These are phyloP conservation scores for Manduca sexta DNA, from an alignment of 1,140 invertebrate species.

Conservation along the genomic window DNA sequence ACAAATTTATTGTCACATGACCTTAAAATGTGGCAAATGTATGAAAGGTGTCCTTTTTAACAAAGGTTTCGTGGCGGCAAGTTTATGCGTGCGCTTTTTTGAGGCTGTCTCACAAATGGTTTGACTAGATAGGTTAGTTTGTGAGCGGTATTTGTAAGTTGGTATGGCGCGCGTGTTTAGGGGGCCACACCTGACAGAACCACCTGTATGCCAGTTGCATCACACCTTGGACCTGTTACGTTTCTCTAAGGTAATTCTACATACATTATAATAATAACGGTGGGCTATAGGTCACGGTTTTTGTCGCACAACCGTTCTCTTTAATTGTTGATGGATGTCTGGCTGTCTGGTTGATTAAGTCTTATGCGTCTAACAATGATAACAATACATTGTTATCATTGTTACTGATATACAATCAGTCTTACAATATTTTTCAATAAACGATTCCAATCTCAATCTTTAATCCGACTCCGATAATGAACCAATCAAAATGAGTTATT, in stretches of 20 bases:
- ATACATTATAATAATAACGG: conserved; percentile 36
- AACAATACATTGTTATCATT: too few relatives aligned
- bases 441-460: too few relatives aligned
- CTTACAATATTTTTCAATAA: too few relatives aligned
- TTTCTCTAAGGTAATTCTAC: conserved; percentile 14
- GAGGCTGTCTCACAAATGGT: background rate
- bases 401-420: too few relatives aligned
- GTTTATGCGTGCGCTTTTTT: conserved; percentile 2
- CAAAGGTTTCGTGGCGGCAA: conserved; percentile 24
- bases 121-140: conserved; percentile 2
- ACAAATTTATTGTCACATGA: conserved; percentile 32
- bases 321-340: too few relatives aligned
- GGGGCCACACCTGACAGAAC: conserved; percentile 45
- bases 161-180: conserved; percentile 21
- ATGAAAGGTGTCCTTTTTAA: conserved; percentile 41
- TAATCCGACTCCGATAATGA: too few relatives aligned
- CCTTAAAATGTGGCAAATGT: conserved; percentile 42
- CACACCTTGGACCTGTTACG: conserved; percentile 36
- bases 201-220: conserved; percentile 60
- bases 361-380: too few relatives aligned
- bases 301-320: conserved; percentile 6
- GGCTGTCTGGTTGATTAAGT: too few relatives aligned
- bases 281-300: conserved; percentile 30
- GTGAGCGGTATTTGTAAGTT: conserved; percentile 5
- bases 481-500: too few relatives aligned